Conservation (phyloP, 2,113 vertebrate species). For the Tiliqua scincoides region DNA sequence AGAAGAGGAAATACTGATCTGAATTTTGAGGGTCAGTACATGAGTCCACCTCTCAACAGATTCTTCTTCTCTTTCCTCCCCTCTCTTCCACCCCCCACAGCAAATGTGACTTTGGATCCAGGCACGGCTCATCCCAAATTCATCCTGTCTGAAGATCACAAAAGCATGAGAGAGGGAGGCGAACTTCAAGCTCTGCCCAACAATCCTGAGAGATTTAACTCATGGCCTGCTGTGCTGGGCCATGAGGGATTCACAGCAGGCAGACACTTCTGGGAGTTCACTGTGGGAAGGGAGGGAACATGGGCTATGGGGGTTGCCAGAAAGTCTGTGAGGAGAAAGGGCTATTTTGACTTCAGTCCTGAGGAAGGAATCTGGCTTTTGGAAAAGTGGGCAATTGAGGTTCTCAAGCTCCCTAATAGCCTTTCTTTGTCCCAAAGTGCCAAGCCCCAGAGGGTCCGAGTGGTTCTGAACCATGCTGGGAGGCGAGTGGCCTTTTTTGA, state of each 20-base stretch:
- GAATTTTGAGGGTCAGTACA: too few relatives aligned
- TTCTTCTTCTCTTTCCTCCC: background rate
- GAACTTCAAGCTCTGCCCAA: background rate
- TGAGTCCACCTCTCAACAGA: background rate
- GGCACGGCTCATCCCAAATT: background rate
- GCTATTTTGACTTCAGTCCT: rapidly evolving
- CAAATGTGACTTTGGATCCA: background rate
- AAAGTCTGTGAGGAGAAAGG: background rate
- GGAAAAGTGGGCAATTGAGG: too few relatives aligned
- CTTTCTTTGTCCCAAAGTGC: too few relatives aligned
- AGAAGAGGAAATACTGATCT: too few relatives aligned
- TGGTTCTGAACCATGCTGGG: background rate
- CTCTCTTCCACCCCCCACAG: background rate
- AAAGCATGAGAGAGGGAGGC: background rate
- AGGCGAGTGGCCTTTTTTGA: background rate
- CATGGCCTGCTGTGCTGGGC: background rate
- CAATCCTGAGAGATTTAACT: background rate
- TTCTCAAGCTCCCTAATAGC: background rate
- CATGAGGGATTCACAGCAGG: background rate
- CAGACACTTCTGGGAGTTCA: background rate
- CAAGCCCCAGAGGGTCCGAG: background rate
- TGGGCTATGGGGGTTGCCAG: background rate
- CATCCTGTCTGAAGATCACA: background rate
- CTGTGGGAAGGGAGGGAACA: background rate
- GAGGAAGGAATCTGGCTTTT: background rate